Base-by-base conservation (phyloP, 2,888 invertebrate genomes). In the Podotricha telesiphe region DNA sequence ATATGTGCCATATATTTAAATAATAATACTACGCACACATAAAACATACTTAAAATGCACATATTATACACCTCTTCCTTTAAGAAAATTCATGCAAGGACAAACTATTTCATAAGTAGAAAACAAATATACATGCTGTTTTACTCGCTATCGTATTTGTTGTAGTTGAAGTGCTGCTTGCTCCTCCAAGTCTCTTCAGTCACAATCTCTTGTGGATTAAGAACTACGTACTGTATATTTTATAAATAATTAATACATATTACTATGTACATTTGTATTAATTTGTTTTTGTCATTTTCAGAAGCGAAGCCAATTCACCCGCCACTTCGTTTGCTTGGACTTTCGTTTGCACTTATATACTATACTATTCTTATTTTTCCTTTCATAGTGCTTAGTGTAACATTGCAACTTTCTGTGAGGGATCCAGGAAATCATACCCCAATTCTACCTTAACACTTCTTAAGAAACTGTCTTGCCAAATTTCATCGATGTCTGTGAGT, bases 121-220 rank as follows among this genome's bases (percentile, higher is more conserved):
- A 62, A 8, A 20, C 53, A 61, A 51, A 61, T 45, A 20, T 20
- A 34, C 20, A 53, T 53, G 37, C 61, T 53, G 6, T 62, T 55
- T 67, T 61, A 67, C 53, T 67, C 61, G 45, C 58, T 61, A 53
- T 67, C 51, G 6, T 61, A 37, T 62, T 67, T 67, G 67, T 53
- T 61, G 53, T 47, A 53, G 40, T 62, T 48, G 51, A 61, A 51
- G 34, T 37, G 45, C 62, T 62, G 17, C 19, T 62, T 62, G 48
- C 34, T 37, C 7, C 47, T 48, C 17, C 34, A 50, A 47, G 47
- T 34, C 53, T 58, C 8, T 37, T 34, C 8, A 45, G 37, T n/a
- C 17, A 45, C 17, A 51, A 13, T 61, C 51, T 20, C 51, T 5
- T 7, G 62, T 37, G 48, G 34, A 19, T 48, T 34, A 50, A 20